These are phyloP conservation scores for Sandelia bainsii DNA, from an alignment of 2,797 vertebrate species.

Conservation along the genomic window DNA sequence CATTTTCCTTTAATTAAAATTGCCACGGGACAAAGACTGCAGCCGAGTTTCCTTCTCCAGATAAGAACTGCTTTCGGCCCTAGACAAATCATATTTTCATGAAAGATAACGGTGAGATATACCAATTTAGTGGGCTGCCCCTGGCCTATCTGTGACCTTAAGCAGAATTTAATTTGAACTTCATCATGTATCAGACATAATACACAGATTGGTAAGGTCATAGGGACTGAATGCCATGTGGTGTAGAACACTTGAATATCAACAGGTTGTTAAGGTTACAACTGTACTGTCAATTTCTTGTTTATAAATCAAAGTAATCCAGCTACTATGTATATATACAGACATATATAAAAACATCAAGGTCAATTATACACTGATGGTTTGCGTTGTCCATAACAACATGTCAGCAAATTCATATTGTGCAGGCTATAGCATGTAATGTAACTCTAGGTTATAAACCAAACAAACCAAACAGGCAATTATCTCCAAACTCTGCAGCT, in stretches of 20 bases:
- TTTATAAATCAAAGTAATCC: background rate
- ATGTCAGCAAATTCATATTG: background rate
- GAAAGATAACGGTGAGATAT: slow-evolving; percentile 46
- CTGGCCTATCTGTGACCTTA: slow-evolving; percentile 38
- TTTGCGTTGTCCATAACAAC: background rate
- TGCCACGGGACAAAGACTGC: slow-evolving; percentile 62
- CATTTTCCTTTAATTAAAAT: slow-evolving; percentile 78
- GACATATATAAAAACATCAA: too few species aligned
- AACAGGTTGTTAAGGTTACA: background rate
- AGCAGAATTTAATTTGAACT: slow-evolving; percentile 48
- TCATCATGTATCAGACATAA: slow-evolving; percentile 23
- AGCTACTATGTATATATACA: too few species aligned
- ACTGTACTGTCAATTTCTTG: too few species aligned
- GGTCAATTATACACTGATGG: background rate
- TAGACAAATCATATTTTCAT: slow-evolving; percentile 42
- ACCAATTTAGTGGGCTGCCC: slow-evolving; percentile 15
- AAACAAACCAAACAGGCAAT: background rate
- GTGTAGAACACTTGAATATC: background rate
- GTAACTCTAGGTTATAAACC: background rate
- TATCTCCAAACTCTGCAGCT: background rate
- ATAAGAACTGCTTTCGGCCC: slow-evolving; percentile 53
- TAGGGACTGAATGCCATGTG: background rate
- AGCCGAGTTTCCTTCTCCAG: slow-evolving; percentile 59
- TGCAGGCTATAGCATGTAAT: background rate
- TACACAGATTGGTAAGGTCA: background rate